Conservation (phyloP, 2,888 invertebrate genomes). For the Limulus polyphemus region DNA sequence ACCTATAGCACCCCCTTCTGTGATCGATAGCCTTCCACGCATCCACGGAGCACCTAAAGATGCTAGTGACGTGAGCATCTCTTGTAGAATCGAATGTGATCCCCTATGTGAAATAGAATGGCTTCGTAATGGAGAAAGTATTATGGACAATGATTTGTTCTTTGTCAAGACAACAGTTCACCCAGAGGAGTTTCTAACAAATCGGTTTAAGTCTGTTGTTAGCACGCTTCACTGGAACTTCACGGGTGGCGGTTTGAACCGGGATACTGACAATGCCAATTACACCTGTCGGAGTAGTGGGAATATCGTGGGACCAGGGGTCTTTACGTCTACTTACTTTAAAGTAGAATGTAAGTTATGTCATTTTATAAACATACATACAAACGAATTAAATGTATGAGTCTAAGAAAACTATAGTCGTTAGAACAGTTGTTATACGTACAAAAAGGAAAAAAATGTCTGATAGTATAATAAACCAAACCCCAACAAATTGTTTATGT, state of each 20-base stretch:
- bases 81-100: conserved; percentile 73
- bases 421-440: too few species aligned
- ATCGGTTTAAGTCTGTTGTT: conserved; percentile 75
- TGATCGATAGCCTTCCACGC: not conserved
- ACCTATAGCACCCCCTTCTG: conserved; percentile 20
- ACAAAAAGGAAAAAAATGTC: too few species aligned
- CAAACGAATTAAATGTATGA: too few species aligned
- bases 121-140: conserved; percentile 34
- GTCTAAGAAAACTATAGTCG: too few species aligned
- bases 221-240: conserved; percentile 54
- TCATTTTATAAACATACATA: not conserved
- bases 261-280: conserved; percentile 25
- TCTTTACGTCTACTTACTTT: conserved; percentile 68
- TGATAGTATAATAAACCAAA: too few species aligned
- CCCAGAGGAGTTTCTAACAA: conserved; percentile 34
- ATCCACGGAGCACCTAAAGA: not conserved
- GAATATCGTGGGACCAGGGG: conserved; percentile 54
- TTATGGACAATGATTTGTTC: conserved; percentile 10
- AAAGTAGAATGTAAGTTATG: conserved; percentile 77
- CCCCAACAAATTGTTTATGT: too few species aligned
- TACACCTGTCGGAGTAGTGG: conserved; percentile 26
- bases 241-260: conserved; percentile 22
- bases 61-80: not conserved
- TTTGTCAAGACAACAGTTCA: conserved; percentile 10
- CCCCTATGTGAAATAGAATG: conserved; percentile 72